Percentiles rank a stretch among this genome's conserved stretches.
phyloP scores from a whole-genome alignment of 2,113 vertebrate genomes.

The Nothocercus nigrocapillus region DNA sequence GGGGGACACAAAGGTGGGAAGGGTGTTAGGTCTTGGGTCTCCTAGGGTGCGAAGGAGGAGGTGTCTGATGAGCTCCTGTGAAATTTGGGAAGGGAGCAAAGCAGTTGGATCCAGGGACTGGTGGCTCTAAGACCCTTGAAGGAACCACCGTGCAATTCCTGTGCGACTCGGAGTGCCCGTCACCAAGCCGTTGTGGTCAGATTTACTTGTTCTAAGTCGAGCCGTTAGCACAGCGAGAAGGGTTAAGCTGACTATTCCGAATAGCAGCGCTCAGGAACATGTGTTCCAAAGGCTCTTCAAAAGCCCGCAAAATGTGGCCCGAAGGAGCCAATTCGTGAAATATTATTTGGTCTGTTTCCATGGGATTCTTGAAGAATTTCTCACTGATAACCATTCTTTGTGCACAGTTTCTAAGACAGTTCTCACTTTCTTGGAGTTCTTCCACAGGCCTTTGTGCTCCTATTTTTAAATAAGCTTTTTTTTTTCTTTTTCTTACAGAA shows the following conservation, averaged over 20 bases:
- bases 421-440: constrained; percentile 44
- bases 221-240: constrained; percentile 27
- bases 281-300: constrained; percentile 1
- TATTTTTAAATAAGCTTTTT: constrained; percentile 17
- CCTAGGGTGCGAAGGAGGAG: neutral
- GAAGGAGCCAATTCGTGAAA: constrained; percentile 48
- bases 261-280: constrained; percentile 9
- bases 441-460: constrained; percentile 32
- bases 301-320: constrained; percentile 35
- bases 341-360: constrained; percentile 61
- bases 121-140: neutral
- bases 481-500: neutral
- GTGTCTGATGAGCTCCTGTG: neutral
- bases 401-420: constrained; percentile 57
- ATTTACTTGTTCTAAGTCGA: constrained; percentile 35
- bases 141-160: neutral
- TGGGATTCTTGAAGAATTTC: constrained; percentile 53
- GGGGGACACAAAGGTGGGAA: too few relatives aligned
- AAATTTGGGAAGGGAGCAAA: neutral
- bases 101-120: neutral
- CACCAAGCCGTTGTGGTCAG: neutral
- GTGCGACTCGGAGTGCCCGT: neutral
- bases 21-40: fast-evolving
- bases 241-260: constrained; percentile 31
- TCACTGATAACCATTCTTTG: constrained; percentile 58